Base-by-base conservation (phyloP, 2,797 vertebrate species). In the Adelosebastes latens region DNA sequence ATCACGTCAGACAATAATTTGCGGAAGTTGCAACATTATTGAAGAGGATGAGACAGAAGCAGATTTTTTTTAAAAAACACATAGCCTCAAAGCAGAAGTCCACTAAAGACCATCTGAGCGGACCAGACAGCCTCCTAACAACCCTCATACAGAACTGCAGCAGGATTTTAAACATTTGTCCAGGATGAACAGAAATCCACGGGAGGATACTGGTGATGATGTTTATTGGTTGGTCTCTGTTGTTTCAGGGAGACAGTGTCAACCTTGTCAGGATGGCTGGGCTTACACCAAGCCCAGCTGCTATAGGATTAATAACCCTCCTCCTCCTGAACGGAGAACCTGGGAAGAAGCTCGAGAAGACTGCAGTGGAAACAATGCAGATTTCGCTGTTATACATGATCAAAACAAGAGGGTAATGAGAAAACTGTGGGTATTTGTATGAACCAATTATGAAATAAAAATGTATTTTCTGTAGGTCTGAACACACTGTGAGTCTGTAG, bases 261-360 rank as follows among this genome's bases (percentile, higher is more conserved):
- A 2, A 8, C 0, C 72, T 34, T 95, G 95, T 82, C 67, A 29
- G 60, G 0, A 0, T 0, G 61, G 49, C 11, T 95, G 93, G 92
- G 0, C 0, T 1, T 0, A 0, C 1, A 5, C 0, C 0, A 0
- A 42, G 3, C 22, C 79, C 52, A 91, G 75, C 66, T 95, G 93
- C 72, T 93, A 91, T 32, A 16, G 0, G 0, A 3, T 78, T 62
- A 12, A 59, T 49, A 0, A 25, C 1, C 1, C 1, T 34, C 0
- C 0, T 0, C 0, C 0, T 4, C 0, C 0, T 18, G 0, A 7
- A 0, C 29, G 4, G 74, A 82, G 1, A 64, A 75, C 76, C 10
- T 95, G 93, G 93, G 1, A 4, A 24, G 1, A 32, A 2, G 93
- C 93, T 76, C 61, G 1, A n/a, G 0, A n/a, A 3, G 0, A 65